Conservation (phyloP, 2,888 invertebrate genomes). For the Eulithis prunata region DNA sequence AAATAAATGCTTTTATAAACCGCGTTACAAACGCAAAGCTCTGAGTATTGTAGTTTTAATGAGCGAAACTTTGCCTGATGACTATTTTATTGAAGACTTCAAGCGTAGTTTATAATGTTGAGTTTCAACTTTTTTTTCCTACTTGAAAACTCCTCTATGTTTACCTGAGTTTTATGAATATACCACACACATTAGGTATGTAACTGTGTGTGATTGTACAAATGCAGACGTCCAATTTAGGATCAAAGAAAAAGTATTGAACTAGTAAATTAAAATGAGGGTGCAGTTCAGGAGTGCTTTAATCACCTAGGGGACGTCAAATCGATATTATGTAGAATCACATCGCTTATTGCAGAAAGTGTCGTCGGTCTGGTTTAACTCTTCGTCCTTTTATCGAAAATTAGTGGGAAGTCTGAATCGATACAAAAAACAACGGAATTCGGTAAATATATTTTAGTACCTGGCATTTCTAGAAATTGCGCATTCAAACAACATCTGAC, state of each 20-base stretch:
- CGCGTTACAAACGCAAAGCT: constrained; percentile 27
- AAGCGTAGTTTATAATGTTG: constrained; percentile 14
- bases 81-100: constrained; percentile 32
- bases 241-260: constrained; percentile 24
- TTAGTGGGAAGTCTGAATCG: no score
- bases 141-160: background rate
- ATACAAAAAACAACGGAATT: no score
- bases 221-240: constrained; percentile 22
- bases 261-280: constrained; percentile 23
- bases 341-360: constrained; percentile 1
- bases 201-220: constrained; percentile 1
- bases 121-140: constrained; percentile 5
- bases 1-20: constrained; percentile 27
- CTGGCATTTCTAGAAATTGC: no score
- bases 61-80: constrained; percentile 34
- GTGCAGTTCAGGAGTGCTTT: constrained; percentile 21
- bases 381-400: no score
- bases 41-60: constrained; percentile 35
- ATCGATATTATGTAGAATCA: constrained; percentile 22
- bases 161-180: background rate
- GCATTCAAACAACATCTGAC: no score
- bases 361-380: no score
- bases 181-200: no score
- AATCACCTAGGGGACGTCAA: constrained; percentile 23
- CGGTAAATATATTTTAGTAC: no score